Conservation (phyloP, 1,140 invertebrate species). For the Lasioglossum albipes region DNA sequence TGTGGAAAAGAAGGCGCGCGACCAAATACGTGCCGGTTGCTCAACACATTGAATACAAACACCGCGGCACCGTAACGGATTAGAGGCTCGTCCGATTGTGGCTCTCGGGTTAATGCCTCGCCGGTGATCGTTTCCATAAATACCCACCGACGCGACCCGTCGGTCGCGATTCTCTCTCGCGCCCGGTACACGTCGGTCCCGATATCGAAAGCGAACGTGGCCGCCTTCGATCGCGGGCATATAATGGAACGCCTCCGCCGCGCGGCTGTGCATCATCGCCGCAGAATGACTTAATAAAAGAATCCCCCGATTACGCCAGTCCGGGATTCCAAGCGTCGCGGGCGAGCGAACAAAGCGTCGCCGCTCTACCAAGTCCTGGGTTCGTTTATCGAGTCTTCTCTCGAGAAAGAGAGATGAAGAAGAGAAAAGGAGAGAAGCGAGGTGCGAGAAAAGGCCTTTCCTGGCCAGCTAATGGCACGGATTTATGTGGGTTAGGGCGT, state of each 20-base stretch:
- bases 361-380: conserved; percentile 31
- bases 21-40: conserved; percentile 3
- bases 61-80: conserved; percentile 3
- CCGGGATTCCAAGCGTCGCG: conserved; percentile 59
- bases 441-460: conserved; percentile 62
- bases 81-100: conserved; percentile 16
- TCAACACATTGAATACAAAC: conserved; percentile 8
- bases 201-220: conserved; percentile 44
- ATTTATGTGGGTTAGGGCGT: conserved; percentile 72
- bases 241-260: conserved; percentile 40
- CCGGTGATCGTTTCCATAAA: not conserved
- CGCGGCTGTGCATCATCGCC: conserved; percentile 56
- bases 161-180: conserved; percentile 12
- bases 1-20: not conserved
- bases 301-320: conserved; percentile 61
- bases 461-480: conserved; percentile 60
- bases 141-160: not conserved
- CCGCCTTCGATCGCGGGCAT: conserved; percentile 50
- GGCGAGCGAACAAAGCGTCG: conserved; percentile 59
- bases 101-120: not conserved
- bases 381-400: not conserved
- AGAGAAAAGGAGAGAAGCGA: not conserved
- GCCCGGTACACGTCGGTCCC: conserved; percentile 19
- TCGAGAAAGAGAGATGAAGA: not conserved
- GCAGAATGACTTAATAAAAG: conserved; percentile 66